Base-by-base conservation (phyloP, 2,797 vertebrate species). In the Toxotes lorentzi region DNA sequence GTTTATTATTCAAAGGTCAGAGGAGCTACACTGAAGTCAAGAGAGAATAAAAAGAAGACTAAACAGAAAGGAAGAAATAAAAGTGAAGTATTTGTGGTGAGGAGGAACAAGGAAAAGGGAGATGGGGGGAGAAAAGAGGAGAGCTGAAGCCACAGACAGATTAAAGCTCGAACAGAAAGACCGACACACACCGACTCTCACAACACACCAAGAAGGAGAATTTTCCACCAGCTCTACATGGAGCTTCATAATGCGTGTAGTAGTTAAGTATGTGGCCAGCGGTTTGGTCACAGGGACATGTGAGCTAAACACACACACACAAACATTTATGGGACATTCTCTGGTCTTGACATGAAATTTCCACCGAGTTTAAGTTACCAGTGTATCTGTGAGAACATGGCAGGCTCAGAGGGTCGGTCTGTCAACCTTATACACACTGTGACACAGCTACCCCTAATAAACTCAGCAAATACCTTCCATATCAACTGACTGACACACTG, bases 1-100 rank as follows among this genome's bases (percentile, higher is more conserved):
- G 83, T 83, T 89, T 82, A 69, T 84, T 83, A 58, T 88, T 71
- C 64, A 72, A 3, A 58, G 41, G 79, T 65, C 72, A 71, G 0
- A 23, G 23, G 13, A 62, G n/a, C 50, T 10, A 11, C 58, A 27
- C n/a, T 40, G 35, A 68, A 53, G 32, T 43, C 47, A 21, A 43
- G 56, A 68, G 24, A 14, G 45, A 23, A 54, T 30, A 66, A 48
- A 47, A 0, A 8, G 35, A 41, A 21, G 21, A 64, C 38, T 1
- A 30, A 71, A 50, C 5, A n/a, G 10, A 0, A 8, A 65, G 30
- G 34, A 51, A 24, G 64, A 24, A 65, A 41, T 53, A 14, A 59
- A 71, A 43, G 7, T 3, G 14, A 41, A 24, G 64, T 2, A 21
- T 67, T 65, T 84, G 76, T 71, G 69, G 51, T 19, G 12, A 30